Evolutionary conservation across 2,888 invertebrate genomes (phyloP).

Genomic region (Cecidostiba fungosa): DNA sequence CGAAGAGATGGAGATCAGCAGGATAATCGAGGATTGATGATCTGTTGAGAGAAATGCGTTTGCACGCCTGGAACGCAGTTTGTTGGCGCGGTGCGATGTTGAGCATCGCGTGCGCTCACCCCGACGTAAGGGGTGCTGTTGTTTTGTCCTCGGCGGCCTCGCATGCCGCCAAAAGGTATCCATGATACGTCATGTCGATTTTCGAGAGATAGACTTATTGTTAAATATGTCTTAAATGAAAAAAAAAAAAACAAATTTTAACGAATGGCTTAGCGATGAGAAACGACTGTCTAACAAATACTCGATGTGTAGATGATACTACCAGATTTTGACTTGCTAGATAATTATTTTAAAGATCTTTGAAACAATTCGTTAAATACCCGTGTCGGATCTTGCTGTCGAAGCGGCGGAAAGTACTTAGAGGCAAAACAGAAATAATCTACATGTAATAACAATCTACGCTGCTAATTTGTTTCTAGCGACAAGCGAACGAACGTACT

Average conservation of each 20-base stretch:
- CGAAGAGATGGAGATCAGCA: constrained; percentile 7
- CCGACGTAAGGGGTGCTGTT: constrained; percentile 60
- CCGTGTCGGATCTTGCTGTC: constrained; percentile 25
- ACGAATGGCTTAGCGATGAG: constrained; percentile 59
- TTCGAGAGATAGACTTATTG: constrained; percentile 57
- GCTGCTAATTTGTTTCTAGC: neutral
- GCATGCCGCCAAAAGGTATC: constrained; percentile 13
- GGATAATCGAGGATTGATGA: neutral
- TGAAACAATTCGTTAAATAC: constrained; percentile 42
- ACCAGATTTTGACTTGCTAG: constrained; percentile 58
- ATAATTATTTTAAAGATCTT: constrained; percentile 58
- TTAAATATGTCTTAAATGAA: constrained; percentile 58
- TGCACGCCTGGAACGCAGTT: constrained; percentile 70
- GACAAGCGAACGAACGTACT: constrained; percentile 11
- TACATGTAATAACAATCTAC: neutral
- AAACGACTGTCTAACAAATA: constrained; percentile 60
- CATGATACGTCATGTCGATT: constrained; percentile 46
- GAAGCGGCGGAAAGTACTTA: constrained; percentile 20
- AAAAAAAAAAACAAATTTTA: constrained; percentile 41
- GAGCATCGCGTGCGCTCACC: constrained; percentile 75
- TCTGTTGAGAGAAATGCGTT: neutral
- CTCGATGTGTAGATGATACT: constrained; percentile 61
- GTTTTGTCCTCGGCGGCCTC: constrained; percentile 52
- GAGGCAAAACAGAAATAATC: constrained; percentile 1
- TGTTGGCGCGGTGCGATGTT: constrained; percentile 74